A percentile compares a stretch with the other conserved stretches of the same genome.
phyloP scores from a whole-genome alignment of 2,888 invertebrate genomes.

The Melolontha melolontha region DNA sequence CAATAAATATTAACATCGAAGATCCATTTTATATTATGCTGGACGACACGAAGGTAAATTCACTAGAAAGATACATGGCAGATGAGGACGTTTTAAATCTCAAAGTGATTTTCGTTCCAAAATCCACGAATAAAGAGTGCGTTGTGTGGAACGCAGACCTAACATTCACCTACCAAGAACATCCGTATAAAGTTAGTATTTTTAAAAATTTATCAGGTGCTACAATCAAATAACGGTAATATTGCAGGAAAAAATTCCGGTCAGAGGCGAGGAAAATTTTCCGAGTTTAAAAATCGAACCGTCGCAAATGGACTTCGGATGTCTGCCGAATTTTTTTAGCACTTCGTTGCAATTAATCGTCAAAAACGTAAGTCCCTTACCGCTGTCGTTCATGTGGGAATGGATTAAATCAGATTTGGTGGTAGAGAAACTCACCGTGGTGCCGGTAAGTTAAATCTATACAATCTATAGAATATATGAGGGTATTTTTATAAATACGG shows the following conservation, averaged over 20 bases:
- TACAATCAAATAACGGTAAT: neutral
- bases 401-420: conserved; percentile 49
- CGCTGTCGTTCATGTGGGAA: conserved; percentile 63
- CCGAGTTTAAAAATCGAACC: conserved; percentile 74
- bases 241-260: conserved; percentile 71
- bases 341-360: conserved; percentile 65
- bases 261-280: conserved; percentile 75
- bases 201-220: neutral
- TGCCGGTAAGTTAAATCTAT: conserved; percentile 38
- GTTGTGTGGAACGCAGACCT: conserved; percentile 55
- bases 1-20: conserved; percentile 66
- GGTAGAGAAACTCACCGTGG: conserved; percentile 2
- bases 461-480: too few relatives aligned
- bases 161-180: conserved; percentile 61
- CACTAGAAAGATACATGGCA: conserved; percentile 47
- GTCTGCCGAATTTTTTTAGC: conserved; percentile 68
- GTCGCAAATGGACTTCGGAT: conserved; percentile 72
- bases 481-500: too few relatives aligned
- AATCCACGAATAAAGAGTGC: conserved; percentile 50
- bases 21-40: conserved; percentile 65
- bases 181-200: conserved; percentile 62
- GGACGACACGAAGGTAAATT: conserved; percentile 40
- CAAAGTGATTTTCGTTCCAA: conserved; percentile 54
- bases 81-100: conserved; percentile 49
- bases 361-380: conserved; percentile 68